phyloP scores from a whole-genome alignment of 2,797 vertebrate species.

The Cuniculus paca region DNA sequence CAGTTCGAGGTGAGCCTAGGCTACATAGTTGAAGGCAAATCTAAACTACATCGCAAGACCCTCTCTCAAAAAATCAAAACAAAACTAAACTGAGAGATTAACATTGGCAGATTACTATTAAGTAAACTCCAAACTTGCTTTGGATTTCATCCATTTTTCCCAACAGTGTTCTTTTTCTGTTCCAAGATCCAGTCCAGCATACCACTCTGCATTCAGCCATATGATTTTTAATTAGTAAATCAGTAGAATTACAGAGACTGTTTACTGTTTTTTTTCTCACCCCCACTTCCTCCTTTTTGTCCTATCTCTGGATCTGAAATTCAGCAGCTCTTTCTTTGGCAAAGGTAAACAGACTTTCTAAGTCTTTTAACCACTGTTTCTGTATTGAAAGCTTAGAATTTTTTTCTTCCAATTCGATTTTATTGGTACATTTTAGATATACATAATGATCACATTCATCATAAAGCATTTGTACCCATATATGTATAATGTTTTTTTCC shows the following conservation, averaged over 20 bases:
- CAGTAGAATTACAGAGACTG: not conserved
- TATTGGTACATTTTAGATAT: not conserved
- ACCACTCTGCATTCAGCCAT: not conserved
- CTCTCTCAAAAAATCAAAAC: not conserved
- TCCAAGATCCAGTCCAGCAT: not conserved
- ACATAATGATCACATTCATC: not conserved
- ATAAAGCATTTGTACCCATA: not conserved
- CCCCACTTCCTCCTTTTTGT: not conserved
- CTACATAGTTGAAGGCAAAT: not conserved
- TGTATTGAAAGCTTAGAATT: constrained; percentile 10
- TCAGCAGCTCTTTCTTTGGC: not conserved
- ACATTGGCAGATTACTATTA: not conserved
- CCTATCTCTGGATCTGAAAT: constrained; percentile 35
- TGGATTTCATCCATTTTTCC: constrained; percentile 39
- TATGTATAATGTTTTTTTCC: not conserved
- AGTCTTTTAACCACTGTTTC: not conserved
- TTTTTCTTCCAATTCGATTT: not conserved
- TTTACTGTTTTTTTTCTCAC: not conserved
- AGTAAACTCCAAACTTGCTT: not conserved
- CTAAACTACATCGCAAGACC: not conserved
- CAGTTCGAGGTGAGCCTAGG: not conserved
- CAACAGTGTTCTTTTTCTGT: not conserved
- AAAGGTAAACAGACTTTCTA: constrained; percentile 38
- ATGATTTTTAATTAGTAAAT: constrained; percentile 29
- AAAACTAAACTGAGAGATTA: not conserved